A percentile compares a stretch with the other conserved stretches of the same genome.
These are phyloP conservation scores for Luehdorfia chinensis DNA, from an alignment of 1,140 invertebrate genomes.

Conservation along the genomic window DNA sequence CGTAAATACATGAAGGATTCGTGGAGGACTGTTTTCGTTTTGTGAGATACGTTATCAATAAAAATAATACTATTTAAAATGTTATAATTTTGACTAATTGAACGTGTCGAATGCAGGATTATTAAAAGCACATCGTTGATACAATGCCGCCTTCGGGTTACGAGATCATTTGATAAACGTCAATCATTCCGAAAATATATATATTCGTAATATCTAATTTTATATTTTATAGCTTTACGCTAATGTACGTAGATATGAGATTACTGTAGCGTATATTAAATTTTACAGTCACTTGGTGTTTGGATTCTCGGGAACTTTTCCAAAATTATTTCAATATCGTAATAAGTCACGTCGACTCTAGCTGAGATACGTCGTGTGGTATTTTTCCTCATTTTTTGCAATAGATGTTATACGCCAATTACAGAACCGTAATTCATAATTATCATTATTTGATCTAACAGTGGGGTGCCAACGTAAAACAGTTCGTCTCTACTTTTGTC, in stretches of 20 bases:
- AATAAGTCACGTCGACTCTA: not conserved
- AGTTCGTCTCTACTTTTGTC: no score
- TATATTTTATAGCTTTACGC: conserved; percentile 8
- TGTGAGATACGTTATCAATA: not conserved
- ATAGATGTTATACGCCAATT: no score
- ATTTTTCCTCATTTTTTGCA: not conserved
- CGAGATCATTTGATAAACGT: conserved; percentile 46
- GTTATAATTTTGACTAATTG: conserved; percentile 16
- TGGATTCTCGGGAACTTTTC: not conserved
- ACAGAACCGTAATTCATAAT: no score
- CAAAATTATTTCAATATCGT: conserved; percentile 4
- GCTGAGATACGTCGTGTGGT: no score
- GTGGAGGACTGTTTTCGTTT: not conserved
- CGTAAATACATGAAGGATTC: conserved; percentile 1
- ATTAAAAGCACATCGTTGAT: conserved; percentile 30
- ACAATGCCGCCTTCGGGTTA: conserved; percentile 33
- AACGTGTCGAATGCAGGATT: conserved; percentile 22
- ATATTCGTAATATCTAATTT: conserved; percentile 36
- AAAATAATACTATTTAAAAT: not conserved
- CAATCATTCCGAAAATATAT: conserved; percentile 46
- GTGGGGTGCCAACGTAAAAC: no score
- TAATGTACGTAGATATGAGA: not conserved
- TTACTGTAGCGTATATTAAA: not conserved
- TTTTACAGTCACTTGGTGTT: not conserved
- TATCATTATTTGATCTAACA: no score